Percentiles rank a stretch among this genome's conserved stretches.
phyloP scores from a whole-genome alignment of 2,888 invertebrate species.

The Mimas tiliae region DNA sequence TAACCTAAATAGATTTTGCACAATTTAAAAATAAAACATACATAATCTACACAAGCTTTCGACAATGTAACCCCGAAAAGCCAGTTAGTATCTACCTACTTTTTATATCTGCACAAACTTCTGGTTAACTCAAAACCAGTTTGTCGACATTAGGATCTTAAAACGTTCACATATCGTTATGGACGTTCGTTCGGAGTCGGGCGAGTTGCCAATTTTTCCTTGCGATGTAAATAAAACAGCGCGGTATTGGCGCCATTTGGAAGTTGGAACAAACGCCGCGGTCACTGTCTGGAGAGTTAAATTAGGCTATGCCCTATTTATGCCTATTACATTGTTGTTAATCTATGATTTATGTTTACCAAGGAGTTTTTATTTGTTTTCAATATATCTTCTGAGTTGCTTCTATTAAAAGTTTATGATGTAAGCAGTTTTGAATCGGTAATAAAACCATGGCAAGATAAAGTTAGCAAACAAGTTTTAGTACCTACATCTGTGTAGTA shows the following conservation, averaged over 20 bases:
- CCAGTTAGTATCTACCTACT: not conserved
- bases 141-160: conserved; percentile 59
- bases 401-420: not conserved
- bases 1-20: too few relatives aligned
- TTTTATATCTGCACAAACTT: conserved; percentile 34
- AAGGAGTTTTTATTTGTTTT: conserved; percentile 29
- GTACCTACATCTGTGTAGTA: too few relatives aligned
- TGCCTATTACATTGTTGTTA: conserved; percentile 23
- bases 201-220: conserved; percentile 72
- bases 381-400: not conserved
- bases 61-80: not conserved
- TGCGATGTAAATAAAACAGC: conserved; percentile 71
- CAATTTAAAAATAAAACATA: not conserved
- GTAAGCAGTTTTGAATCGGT: not conserved
- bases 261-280: conserved; percentile 40
- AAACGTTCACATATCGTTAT: conserved; percentile 55
- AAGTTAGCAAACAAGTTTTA: too few relatives aligned
- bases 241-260: conserved; percentile 62
- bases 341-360: conserved; percentile 37
- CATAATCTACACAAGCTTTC: not conserved
- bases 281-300: conserved; percentile 54
- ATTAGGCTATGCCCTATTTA: conserved; percentile 45
- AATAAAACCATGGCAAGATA: too few relatives aligned
- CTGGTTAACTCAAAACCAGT: conserved; percentile 55
- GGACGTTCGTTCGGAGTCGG: conserved; percentile 57